phyloP scores from a whole-genome alignment of 1,140 invertebrate species.

The Procambarus clarkii region DNA sequence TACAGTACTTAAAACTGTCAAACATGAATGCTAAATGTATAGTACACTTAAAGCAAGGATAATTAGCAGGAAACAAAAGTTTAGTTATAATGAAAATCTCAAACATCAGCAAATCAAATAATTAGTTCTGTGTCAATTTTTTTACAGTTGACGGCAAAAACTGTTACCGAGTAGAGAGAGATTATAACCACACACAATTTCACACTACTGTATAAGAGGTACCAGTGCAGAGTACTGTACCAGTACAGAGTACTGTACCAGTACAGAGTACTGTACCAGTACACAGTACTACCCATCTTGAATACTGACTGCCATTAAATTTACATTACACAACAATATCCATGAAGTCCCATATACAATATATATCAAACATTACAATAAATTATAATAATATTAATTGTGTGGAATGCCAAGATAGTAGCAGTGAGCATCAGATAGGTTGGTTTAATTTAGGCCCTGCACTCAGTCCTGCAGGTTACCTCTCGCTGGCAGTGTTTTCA shows the following conservation, averaged over 20 bases:
- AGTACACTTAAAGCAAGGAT: constrained; percentile 3
- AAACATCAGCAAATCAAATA: neutral
- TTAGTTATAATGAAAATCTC: neutral
- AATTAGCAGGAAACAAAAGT: constrained; percentile 1
- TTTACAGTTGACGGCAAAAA: constrained; percentile 9
- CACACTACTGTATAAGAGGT: neutral
- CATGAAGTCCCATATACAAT: neutral
- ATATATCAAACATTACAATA: too few species aligned
- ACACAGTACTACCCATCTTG: constrained; percentile 16
- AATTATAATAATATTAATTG: neutral
- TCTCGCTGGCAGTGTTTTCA: constrained; percentile 68
- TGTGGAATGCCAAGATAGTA: neutral
- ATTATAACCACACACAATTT: constrained; percentile 5
- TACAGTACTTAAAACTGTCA: neutral
- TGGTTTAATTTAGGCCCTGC: constrained; percentile 4
- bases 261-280: neutral
- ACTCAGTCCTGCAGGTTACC: constrained; percentile 46
- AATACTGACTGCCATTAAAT: constrained; percentile 30
- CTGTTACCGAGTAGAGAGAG: constrained; percentile 13
- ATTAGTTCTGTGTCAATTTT: neutral
- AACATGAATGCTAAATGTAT: neutral
- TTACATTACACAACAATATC: neutral
- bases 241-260: neutral
- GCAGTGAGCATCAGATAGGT: constrained; percentile 35
- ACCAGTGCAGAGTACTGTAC: neutral